Base-by-base conservation (phyloP, 2,888 invertebrate genomes). In the Chloromyia formosa region DNA sequence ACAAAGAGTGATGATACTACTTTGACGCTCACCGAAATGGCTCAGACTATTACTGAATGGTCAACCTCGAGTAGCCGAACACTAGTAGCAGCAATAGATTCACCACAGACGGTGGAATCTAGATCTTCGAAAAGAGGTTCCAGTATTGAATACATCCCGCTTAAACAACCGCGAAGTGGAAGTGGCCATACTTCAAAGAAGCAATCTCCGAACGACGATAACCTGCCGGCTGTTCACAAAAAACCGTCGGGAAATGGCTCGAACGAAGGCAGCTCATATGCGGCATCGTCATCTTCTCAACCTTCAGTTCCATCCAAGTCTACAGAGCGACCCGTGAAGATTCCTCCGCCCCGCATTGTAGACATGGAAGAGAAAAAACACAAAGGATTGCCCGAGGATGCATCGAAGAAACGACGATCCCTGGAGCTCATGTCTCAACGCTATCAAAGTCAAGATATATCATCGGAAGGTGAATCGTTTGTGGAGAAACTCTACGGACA, bases 21-120 rank as follows among this genome's bases (percentile, higher is more conserved):
- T 0, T 83, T 92, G 64, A 90, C 90, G 1, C 82, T 92, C 49
- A 90, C 90, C 0, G 91, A 91, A 82, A 88, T 90, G 78, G 93
- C 93, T 0, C 93, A 93, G 77, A 93, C 93, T 0, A 91, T 93
- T 79, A 93, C 93, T 0, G 94, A 94, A 79, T 94, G 94, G 93
- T 93, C 93, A 0, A 92, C 92, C 0, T 93, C 93, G 78, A 92
- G 92, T 20, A 93, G 93, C 80, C 92, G 92, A 74, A 93, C 92
- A 0, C 87, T 93, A 9, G 88, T 93, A 60, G 90, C 90, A 12
- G 90, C 91, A 45, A 86, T 87, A 14, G 87, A 87, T 75, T 86
- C 77, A 66, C 53, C 74, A 10, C 78, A 74, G 35, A 40, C 60
- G 2, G 77, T 77, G n/a, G 77, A 77, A 61, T 77, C 74, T 45